Percentiles rank a stretch among this genome's conserved stretches.
Conservation (phyloP, 53 echinoderm and acorn worm species). For the Patiria pectinifera region DNA sequence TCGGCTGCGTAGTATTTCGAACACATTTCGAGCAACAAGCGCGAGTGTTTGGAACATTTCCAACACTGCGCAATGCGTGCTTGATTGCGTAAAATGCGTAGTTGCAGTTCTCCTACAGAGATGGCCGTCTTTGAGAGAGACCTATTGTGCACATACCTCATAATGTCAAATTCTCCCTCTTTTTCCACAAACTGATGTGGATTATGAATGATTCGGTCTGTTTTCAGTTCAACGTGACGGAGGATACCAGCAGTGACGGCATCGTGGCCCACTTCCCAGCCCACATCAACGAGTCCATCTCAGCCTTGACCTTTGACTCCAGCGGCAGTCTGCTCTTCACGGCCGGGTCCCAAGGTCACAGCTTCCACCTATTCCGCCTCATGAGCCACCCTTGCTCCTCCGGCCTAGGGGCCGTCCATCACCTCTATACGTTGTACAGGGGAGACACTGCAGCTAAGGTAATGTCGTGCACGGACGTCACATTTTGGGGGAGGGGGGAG, state of each 20-base stretch:
- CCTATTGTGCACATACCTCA: no score
- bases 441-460: slow-evolving; percentile 98
- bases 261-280: slow-evolving; percentile 95
- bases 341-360: slow-evolving; percentile 90
- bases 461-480: not conserved
- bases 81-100: no score
- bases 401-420: slow-evolving; percentile 88
- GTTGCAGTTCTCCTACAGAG: no score
- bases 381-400: slow-evolving; percentile 87
- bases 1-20: no score
- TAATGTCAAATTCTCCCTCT: no score
- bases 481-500: no score
- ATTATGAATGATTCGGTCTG: no score
- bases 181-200: no score
- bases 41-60: no score
- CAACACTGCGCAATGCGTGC: no score
- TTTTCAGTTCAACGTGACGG: slow-evolving; percentile 84
- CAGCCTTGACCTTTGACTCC: slow-evolving; percentile 93
- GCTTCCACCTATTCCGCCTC: slow-evolving; percentile 93
- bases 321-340: slow-evolving; percentile 91
- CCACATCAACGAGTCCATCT: slow-evolving; percentile 87
- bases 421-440: slow-evolving; percentile 89
- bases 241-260: slow-evolving; percentile 80
- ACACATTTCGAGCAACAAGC: no score
- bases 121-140: no score